Conservation (phyloP, 2,888 invertebrate species). For the Nycteola revayana region DNA sequence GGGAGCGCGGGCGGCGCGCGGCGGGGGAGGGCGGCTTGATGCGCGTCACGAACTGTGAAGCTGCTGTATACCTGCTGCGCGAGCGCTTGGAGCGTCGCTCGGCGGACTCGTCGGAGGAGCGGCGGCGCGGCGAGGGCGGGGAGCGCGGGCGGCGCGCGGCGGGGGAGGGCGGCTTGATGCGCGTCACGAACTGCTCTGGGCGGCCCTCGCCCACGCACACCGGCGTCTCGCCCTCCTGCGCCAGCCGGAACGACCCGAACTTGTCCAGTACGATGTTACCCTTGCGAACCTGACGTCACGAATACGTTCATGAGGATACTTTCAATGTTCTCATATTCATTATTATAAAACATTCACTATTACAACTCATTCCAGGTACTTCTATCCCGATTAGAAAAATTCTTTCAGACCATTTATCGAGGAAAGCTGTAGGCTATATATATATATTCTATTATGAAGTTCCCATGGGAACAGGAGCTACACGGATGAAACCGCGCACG, state of each 20-base stretch:
- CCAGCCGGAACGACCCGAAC: constrained; percentile 87
- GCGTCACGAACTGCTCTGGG: constrained; percentile 78
- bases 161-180: constrained; percentile 69
- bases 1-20: constrained; percentile 65
- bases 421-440: too few relatives aligned
- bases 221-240: constrained; percentile 78
- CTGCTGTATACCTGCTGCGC: constrained; percentile 71
- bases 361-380: too few relatives aligned
- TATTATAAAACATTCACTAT: too few relatives aligned
- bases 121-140: constrained; percentile 69
- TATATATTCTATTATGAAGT: too few relatives aligned
- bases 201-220: constrained; percentile 71
- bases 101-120: constrained; percentile 69
- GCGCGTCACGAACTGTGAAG: constrained; percentile 77
- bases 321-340: too few relatives aligned
- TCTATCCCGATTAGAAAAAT: too few relatives aligned
- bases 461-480: too few relatives aligned
- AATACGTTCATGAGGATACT: too few relatives aligned
- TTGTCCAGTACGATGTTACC: constrained; percentile 86
- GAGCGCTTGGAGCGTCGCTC: constrained; percentile 64
- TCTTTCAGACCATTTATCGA: too few relatives aligned
- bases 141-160: constrained; percentile 65
- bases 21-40: constrained; percentile 75
- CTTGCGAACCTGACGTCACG: constrained; percentile 80
- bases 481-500: too few relatives aligned